These are phyloP conservation scores for Acanthosepion esculentum DNA, from an alignment of 2,888 invertebrate genomes.

Conservation along the genomic window DNA sequence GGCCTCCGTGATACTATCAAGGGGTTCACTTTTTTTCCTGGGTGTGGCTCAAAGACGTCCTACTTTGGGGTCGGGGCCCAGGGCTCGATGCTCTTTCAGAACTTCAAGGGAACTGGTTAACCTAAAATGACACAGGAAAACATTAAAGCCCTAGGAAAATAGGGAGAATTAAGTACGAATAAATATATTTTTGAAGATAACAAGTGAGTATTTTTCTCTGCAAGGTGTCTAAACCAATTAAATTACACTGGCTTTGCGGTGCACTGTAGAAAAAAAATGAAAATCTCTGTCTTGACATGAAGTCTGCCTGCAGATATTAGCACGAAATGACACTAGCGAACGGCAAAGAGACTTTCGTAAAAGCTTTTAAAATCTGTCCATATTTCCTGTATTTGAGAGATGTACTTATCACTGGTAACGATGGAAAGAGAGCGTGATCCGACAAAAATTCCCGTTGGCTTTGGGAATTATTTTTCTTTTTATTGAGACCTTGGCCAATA, in stretches of 20 bases:
- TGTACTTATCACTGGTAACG: no score
- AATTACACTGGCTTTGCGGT: background rate
- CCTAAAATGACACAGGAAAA: background rate
- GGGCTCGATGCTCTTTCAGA: background rate
- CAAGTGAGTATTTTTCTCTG: background rate
- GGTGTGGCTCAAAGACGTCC: background rate
- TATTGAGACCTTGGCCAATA: no score
- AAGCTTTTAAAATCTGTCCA: no score
- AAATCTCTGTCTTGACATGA: background rate
- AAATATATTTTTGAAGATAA: background rate
- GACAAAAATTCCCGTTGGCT: no score
- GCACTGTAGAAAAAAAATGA: background rate
- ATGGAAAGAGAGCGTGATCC: no score
- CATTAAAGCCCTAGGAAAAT: background rate
- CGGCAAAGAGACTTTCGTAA: no score
- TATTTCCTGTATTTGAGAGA: no score
- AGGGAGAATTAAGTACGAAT: background rate
- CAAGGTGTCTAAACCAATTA: background rate
- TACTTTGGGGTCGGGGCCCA: background rate
- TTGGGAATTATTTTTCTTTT: no score
- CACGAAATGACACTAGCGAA: no score
- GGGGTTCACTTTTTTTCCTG: background rate
- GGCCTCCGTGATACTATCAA: background rate
- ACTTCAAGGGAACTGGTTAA: background rate
- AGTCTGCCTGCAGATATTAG: no score